Percentiles rank a stretch among this genome's conserved stretches.
Evolutionary conservation across 53 echinoderm and acorn worm genomes (phyloP).

Genomic region (Echinarachnius parma): DNA sequence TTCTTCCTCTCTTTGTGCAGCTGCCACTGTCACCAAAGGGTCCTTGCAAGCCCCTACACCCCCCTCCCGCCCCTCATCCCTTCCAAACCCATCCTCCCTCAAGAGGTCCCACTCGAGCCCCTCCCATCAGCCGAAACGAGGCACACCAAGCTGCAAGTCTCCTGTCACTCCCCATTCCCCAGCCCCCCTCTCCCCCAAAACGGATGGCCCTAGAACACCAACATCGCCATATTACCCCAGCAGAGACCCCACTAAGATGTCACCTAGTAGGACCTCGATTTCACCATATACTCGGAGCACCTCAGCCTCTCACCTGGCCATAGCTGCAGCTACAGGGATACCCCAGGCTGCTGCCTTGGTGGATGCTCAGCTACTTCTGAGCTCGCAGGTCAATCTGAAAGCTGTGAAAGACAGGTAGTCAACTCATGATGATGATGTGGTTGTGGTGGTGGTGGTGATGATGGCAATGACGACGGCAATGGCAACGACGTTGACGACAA

Average conservation of each 20-base stretch:
- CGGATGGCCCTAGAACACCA: too few relatives aligned
- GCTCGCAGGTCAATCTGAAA: constrained; percentile 35
- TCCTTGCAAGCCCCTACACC: neutral
- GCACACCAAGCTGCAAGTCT: neutral
- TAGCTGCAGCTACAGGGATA: constrained; percentile 19
- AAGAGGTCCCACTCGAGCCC: neutral
- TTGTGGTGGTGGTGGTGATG: too few relatives aligned
- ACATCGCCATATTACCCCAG: too few relatives aligned
- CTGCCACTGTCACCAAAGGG: constrained; percentile 6
- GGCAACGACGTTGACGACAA: too few relatives aligned
- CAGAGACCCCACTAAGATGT: too few relatives aligned
- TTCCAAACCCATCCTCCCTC: constrained; percentile 23
- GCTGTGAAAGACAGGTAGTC: constrained; percentile 40
- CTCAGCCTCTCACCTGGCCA: constrained; percentile 1
- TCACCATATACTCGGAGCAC: too few relatives aligned
- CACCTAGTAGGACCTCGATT: too few relatives aligned
- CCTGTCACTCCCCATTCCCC: constrained; percentile 11
- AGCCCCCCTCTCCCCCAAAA: constrained; percentile 1
- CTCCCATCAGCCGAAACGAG: too few relatives aligned
- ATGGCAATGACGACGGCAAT: too few relatives aligned
- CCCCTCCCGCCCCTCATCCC: constrained; percentile 26
- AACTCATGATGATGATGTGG: too few relatives aligned
- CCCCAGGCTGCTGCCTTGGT: constrained; percentile 2
- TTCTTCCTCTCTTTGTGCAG: constrained; percentile 1
- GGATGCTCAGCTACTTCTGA: constrained; percentile 29